Conservation (phyloP, 1,140 invertebrate genomes). For the Ectropis grisescens region DNA sequence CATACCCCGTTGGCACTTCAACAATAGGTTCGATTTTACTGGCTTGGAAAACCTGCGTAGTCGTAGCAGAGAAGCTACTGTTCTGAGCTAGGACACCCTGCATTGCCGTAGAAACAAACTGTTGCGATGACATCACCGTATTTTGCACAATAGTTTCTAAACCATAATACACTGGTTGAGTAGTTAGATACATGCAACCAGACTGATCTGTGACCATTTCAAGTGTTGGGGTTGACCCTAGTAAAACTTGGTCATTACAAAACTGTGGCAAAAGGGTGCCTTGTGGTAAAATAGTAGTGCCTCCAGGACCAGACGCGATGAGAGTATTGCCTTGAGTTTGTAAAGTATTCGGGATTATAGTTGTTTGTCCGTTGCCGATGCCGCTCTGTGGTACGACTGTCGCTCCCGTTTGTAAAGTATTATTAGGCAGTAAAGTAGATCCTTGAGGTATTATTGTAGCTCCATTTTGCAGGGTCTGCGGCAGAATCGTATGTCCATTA, state of each 20-base stretch:
- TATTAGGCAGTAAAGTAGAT: constrained; percentile 54
- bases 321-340: constrained; percentile 59
- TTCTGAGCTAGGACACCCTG: constrained; percentile 82
- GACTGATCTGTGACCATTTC: constrained; percentile 79
- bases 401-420: constrained; percentile 53
- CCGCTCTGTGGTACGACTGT: constrained; percentile 62
- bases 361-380: constrained; percentile 58
- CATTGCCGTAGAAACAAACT: constrained; percentile 82
- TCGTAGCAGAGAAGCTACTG: constrained; percentile 84
- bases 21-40: constrained; percentile 86
- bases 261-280: constrained; percentile 77
- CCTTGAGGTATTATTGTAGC: too few relatives aligned
- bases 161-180: constrained; percentile 83
- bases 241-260: constrained; percentile 73
- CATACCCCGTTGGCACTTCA: constrained; percentile 78
- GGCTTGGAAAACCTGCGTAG: constrained; percentile 85
- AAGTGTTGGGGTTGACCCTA: constrained; percentile 76
- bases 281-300: constrained; percentile 68
- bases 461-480: constrained; percentile 59
- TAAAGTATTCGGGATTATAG: constrained; percentile 61
- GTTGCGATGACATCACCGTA: constrained; percentile 87
- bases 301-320: constrained; percentile 47
- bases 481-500: constrained; percentile 61
- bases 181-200: constrained; percentile 77
- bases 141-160: constrained; percentile 88